Evolutionary conservation across 1,140 invertebrate species (phyloP), one percentile per base, ranked within the genome.

Genomic region (Bombus ignitus): DNA sequence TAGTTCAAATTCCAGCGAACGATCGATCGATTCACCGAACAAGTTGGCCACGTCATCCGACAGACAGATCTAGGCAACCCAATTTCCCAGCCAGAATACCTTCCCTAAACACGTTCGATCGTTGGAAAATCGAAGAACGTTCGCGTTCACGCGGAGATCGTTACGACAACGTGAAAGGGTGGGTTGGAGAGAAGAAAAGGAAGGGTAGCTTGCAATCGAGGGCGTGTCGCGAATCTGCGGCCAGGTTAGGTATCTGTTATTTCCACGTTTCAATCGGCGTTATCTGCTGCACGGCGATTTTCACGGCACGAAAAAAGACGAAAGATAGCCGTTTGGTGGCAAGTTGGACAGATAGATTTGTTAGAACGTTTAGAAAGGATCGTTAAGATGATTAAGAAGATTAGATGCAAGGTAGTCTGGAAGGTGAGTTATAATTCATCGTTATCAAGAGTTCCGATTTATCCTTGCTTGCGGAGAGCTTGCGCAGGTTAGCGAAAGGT

Each of bases 141-240:
- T 32, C 59, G 25, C 59, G 28, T 62, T n/a, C 10, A n/a, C 59
- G 9, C 12, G 28, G 75, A 13, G 59, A 79, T 68, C 42, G 77
- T 9, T 39, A 62, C 28, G 59, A 62, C 28, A 62, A 62, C 25
- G 59, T 5, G 47, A 35, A 18, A 35, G 32, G 32, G n/a, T 44
- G 59, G 65, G 25, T 37, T 15, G 32, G 4, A n/a, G 3, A 18
- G 62, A 68, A 47, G 15, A 66, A 79, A 44, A 42, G 28, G 73
- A 39, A 9, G 76, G 42, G 65, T 39, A 75, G 75, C 42, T 73
- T 74, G 76, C 57, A 42, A 83, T 88, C 13, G 83, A 89, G 88
- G 88, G 88, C 88, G 88, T 89, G 88, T 89, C 88, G 47, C 83
- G 35, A 57, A 57, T 66, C 28, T 72, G 25, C 10, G 42, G 59